Evolutionary conservation across 2,888 invertebrate species (phyloP).

Genomic region (Abscondita cerata): DNA sequence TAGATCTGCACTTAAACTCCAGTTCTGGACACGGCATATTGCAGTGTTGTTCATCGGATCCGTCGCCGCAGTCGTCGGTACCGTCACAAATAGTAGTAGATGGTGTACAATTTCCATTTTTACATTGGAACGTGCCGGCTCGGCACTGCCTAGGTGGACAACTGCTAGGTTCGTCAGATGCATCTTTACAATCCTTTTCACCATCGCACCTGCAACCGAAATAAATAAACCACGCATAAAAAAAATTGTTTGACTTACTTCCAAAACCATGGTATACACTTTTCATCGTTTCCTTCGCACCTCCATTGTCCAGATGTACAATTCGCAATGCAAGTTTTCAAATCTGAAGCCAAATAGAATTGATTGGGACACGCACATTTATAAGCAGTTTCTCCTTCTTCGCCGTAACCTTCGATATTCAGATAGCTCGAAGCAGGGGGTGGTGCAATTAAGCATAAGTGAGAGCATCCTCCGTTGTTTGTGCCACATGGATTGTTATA

Average conservation of each 20-base stretch:
- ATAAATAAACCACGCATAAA: not conserved
- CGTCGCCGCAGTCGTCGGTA: slow-evolving; percentile 90
- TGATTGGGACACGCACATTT: slow-evolving; percentile 96
- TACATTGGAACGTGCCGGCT: slow-evolving; percentile 93
- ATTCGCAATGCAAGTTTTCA: slow-evolving; percentile 91
- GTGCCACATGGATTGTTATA: slow-evolving; percentile 89
- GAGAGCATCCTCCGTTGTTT: slow-evolving; percentile 95
- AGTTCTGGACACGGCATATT: slow-evolving; percentile 83
- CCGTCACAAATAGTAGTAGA: slow-evolving; percentile 94
- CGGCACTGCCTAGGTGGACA: slow-evolving; percentile 88
- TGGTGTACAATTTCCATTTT: slow-evolving; percentile 90
- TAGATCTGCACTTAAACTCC: slow-evolving; percentile 88
- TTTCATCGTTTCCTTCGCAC: slow-evolving; percentile 73
- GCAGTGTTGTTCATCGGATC: slow-evolving; percentile 87
- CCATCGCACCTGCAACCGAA: slow-evolving; percentile 74
- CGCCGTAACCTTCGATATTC: slow-evolving; percentile 79
- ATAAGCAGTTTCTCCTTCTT: slow-evolving; percentile 79
- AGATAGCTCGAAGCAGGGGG: slow-evolving; percentile 77
- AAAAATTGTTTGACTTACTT: slow-evolving; percentile 61
- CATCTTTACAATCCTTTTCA: slow-evolving; percentile 91
- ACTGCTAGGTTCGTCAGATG: slow-evolving; percentile 84
- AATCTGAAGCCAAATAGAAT: slow-evolving; percentile 81
- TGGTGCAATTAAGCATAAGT: slow-evolving; percentile 91
- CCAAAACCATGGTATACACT: slow-evolving; percentile 82
- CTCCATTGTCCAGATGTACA: slow-evolving; percentile 90